Evolutionary conservation across 2,113 vertebrate genomes (phyloP).

Genomic region (Ramphastos sulfuratus): DNA sequence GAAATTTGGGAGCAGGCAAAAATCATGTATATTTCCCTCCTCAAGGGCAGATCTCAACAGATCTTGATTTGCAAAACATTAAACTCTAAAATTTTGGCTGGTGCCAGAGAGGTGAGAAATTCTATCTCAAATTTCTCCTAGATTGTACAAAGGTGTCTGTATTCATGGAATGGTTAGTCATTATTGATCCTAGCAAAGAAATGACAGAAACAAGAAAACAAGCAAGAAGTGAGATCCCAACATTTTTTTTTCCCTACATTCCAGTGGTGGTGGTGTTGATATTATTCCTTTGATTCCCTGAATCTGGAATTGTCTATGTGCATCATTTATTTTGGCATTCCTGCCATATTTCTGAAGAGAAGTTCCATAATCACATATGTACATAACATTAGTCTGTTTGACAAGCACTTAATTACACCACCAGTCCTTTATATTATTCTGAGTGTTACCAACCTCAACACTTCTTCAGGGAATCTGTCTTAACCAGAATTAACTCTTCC

Average conservation of each 20-base stretch:
- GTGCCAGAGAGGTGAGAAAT: fast-evolving
- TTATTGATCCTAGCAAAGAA: neutral
- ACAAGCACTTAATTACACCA: neutral
- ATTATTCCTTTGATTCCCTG: neutral
- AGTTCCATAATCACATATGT: neutral
- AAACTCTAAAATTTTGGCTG: neutral
- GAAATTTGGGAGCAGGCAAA: neutral
- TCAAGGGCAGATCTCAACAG: neutral
- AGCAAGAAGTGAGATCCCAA: neutral
- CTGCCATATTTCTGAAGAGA: neutral
- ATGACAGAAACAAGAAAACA: neutral
- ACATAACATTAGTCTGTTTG: neutral
- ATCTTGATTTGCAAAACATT: neutral
- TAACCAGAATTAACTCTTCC: neutral
- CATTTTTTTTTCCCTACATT: neutral
- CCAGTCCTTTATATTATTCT: neutral
- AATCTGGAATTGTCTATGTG: neutral
- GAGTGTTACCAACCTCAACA: neutral
- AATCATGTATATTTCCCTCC: fast-evolving
- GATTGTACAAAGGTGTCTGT: neutral
- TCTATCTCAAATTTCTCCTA: neutral
- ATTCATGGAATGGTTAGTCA: neutral
- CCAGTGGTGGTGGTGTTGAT: fast-evolving
- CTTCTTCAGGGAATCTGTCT: neutral
- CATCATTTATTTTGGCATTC: neutral